A percentile compares a stretch with the other conserved stretches of the same genome.
Conservation (phyloP, 2,888 invertebrate genomes). For the Panopea generosa region DNA sequence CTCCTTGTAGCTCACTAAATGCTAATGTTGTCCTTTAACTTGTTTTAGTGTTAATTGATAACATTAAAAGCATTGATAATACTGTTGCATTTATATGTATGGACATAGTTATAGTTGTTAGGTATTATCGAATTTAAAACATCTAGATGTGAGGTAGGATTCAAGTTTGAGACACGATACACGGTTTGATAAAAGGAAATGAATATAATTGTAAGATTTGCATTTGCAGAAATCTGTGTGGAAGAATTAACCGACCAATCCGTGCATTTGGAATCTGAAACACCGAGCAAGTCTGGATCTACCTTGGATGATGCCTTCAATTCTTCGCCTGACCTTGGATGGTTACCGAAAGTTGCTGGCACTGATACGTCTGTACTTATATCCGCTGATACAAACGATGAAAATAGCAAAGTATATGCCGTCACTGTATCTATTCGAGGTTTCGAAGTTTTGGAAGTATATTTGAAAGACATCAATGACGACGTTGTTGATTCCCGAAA, state of each 20-base stretch:
- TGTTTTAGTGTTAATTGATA: no score
- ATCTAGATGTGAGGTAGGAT: no score
- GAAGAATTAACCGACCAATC: constrained; percentile 14
- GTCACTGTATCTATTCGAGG: constrained; percentile 14
- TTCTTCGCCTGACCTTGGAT: constrained; percentile 7
- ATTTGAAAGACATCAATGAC: constrained; percentile 3
- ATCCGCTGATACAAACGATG: not conserved
- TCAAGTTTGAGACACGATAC: no score
- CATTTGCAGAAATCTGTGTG: constrained; percentile 24
- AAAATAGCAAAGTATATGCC: constrained; percentile 4
- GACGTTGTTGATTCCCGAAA: constrained; percentile 17
- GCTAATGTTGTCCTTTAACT: no score
- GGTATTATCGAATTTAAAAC: no score
- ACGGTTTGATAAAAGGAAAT: no score
- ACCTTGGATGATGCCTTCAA: constrained; percentile 14
- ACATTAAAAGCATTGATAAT: no score
- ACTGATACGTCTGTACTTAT: not conserved
- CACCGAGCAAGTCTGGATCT: constrained; percentile 4
- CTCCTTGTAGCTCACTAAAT: no score
- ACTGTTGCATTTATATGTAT: no score
- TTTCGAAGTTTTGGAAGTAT: constrained; percentile 13
- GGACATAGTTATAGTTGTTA: no score
- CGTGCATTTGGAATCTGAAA: constrained; percentile 6
- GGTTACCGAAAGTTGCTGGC: constrained; percentile 19
- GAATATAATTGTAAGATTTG: no score